Base-by-base conservation (phyloP, 2,113 vertebrate genomes). In the Hippocampus mohnikei region DNA sequence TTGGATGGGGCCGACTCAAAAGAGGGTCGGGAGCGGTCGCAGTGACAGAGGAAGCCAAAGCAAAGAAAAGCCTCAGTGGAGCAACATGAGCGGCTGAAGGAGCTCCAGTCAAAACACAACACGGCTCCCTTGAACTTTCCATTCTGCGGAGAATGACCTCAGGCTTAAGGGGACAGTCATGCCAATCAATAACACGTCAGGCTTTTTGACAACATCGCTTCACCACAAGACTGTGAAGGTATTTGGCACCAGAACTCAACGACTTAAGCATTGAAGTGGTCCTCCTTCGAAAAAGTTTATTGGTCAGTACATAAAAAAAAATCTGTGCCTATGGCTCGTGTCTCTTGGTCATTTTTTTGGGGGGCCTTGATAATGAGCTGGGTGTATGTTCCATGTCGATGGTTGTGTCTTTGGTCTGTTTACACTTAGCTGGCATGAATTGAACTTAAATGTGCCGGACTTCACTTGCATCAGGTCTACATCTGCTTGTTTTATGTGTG, bases 81-180 rank as follows among this genome's bases (percentile, higher is more conserved):
- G 52, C 52, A 55, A 55, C 52, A 55, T 23, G 9, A 20, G 85
- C 75, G 72, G n/a, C 79, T 81, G 81, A 86, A 88, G 80, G 69
- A 73, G 67, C 70, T 79, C 40, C 76, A 84, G 90, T 89, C 85
- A 88, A 84, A 90, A 89, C 88, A 88, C 63, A 16, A 73, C 16
- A 11, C 56, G 84, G 86, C 80, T 78, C 84, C 85, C 72, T 80
- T 88, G 84, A 91, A 88, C 88, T 71, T 61, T 81, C 76, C 61
- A 73, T 85, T 84, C 79, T 80, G 67, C 67, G 29, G 48, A 72
- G 74, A 76, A 56, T 65, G 56, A 72, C 81, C 75, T 71, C 64
- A 56, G 74, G 65, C 78, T 66, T 73, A 69, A 42, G 48, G 52
- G 75, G 79, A 72, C 66, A 79, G 75, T 83, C 79, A 74, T 46